Evolutionary conservation across 1,140 invertebrate species (phyloP), one percentile per base, ranked within the genome.

Genomic region (Macrotrachela quadricornifera): DNA sequence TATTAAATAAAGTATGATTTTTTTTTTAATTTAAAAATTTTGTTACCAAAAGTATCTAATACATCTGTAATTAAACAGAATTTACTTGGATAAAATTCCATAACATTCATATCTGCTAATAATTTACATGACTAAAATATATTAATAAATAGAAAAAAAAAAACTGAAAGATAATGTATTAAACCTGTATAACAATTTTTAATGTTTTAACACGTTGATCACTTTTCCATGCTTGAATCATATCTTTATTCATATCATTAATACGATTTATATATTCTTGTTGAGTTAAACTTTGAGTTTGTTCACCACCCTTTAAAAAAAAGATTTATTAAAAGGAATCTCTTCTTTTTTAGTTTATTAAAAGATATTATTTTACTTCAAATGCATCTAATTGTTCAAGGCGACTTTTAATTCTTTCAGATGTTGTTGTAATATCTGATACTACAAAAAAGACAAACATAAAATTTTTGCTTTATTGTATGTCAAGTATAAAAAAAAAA

Each of bases 1-100:
- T 39, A 4, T 39, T 3, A 39, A 12, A 1, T 16, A n/a, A n/a
- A n/a, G n/a, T n/a, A n/a, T n/a, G 8, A 49, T 49, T 39, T 41
- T 21, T 3, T 11, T 49, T 49, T 41, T 21, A 49, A 49, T n/a
- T 8, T 16, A 36, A 36, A 55, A 45, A 58, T 38, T 14, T 15
- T 51, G 64, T 80, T 77, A 43, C 88, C 88, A 76, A 96, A 95
- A 62, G 80, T 86, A 65, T 94, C 87, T 46, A 96, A 71, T 56
- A 94, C 86, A 65, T 95, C 88, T 44, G 85, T 91, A 43, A 95
- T 82, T 1, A 95, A 74, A 36, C 91, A 83, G 77, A 88, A 96
- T 75, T 95, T 94, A 70, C 85, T 91, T 0, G 91, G 90, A 76
- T 95, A 96, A 72, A 95, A 95, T 59, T 80, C 80, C 61, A 90